phyloP scores from a whole-genome alignment of 2,888 invertebrate species.

The Autographa pulchrina region DNA sequence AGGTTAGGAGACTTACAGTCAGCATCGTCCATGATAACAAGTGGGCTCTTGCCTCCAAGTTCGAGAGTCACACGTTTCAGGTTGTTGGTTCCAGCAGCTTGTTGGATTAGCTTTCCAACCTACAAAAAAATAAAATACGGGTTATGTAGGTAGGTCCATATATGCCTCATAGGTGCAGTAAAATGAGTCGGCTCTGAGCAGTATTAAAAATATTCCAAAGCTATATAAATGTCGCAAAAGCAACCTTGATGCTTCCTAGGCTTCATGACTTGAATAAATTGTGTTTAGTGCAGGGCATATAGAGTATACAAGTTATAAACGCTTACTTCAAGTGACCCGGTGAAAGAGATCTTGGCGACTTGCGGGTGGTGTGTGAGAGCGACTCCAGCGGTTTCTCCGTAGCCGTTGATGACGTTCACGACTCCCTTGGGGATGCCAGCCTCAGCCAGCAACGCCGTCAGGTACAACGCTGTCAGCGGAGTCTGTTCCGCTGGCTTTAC shows the following conservation, averaged over 20 bases:
- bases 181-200: no score
- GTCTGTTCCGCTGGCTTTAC: slow-evolving; percentile 98
- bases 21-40: slow-evolving; percentile 94
- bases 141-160: no score
- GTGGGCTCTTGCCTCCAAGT: slow-evolving; percentile 96
- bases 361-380: slow-evolving; percentile 92
- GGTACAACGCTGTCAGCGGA: slow-evolving; percentile 95
- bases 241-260: no score
- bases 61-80: slow-evolving; percentile 95
- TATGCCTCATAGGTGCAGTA: no score
- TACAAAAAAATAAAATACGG: slow-evolving; percentile 3
- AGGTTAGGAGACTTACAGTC: slow-evolving; percentile 89
- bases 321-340: slow-evolving; percentile 86
- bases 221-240: no score
- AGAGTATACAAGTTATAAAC: background rate
- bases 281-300: background rate
- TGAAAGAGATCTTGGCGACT: slow-evolving; percentile 96
- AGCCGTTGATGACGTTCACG: slow-evolving; percentile 96
- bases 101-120: slow-evolving; percentile 90
- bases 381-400: slow-evolving; percentile 93
- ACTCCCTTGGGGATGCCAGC: slow-evolving; percentile 97
- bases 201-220: no score
- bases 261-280: no score
- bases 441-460: slow-evolving; percentile 94
- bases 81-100: slow-evolving; percentile 93